Evolutionary conservation across 2,888 invertebrate genomes (phyloP), one percentile per base, ranked within the genome.

Genomic region (Drosophila sordidula): DNA sequence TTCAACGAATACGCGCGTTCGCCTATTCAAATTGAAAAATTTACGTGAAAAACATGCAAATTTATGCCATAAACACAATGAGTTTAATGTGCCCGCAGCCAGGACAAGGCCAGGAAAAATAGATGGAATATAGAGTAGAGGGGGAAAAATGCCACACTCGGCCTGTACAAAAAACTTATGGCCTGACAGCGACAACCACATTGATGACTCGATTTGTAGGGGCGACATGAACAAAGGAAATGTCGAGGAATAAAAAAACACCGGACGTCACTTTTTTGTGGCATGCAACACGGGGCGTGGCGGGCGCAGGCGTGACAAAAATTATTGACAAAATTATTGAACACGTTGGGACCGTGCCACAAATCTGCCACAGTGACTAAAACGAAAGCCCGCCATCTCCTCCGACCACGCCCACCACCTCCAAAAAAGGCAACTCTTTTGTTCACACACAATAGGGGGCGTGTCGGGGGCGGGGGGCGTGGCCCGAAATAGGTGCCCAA

Each of bases 31-130:
- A 86, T 86, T 89, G 87, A 85, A 86, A 85, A 88, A 86, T 89
- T 89, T 86, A 86, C 86, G 86, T 86, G 82, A 25, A 86, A 86
- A 86, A 87, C 85, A 89, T 87, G 87, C 80, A 87, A 87, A 87
- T 87, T 87, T 87, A 89, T 89, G 88, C 89, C 87, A 89, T 87
- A 89, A 88, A 89, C 83, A 89, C 89, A 87, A 87, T 89, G 86
- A 87, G 80, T 87, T 87, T 87, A 87, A 88, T 83, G 86, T 73
- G 87, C 68, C 63, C 61, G 58, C 49, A 62, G 76, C 58, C 73
- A 49, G 49, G 68, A 72, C 26, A 62, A 46, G 57, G 47, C 44
- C 54, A 56, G 12, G 16, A 66, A 54, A 26, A 38, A 36, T 42
- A 44, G 29, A 29, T 36, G 16, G 22, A 52, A 54, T 42, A 51